Conservation (phyloP, 2,888 invertebrate species). For the Plutella xylostella region DNA sequence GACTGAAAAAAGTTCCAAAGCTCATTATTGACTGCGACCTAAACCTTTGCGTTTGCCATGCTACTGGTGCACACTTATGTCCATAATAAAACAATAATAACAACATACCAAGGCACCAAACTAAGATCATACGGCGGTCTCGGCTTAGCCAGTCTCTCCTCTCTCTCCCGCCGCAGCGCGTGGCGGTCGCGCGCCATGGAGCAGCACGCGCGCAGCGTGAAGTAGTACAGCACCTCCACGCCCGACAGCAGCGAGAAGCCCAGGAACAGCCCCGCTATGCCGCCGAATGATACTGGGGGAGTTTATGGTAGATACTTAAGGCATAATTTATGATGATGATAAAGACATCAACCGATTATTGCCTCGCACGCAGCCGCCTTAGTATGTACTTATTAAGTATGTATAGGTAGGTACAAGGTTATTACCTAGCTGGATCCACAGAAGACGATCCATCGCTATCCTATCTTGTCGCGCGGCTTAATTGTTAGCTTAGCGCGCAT, state of each 20-base stretch:
- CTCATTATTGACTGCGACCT: not conserved
- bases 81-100: not conserved
- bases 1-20: no score
- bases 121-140: constrained; percentile 58
- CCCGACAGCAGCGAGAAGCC: constrained; percentile 83
- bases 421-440: no score
- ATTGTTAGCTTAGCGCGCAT: no score
- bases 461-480: no score
- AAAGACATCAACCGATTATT: no score
- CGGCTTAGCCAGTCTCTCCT: constrained; percentile 42
- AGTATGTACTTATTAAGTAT: no score
- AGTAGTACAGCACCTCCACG: constrained; percentile 82
- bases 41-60: not conserved
- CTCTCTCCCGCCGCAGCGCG: constrained; percentile 53
- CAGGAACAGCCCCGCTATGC: constrained; percentile 74
- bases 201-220: constrained; percentile 77
- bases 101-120: constrained; percentile 50
- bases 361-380: no score
- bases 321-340: no score
- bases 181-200: constrained; percentile 65
- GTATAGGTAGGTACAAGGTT: no score
- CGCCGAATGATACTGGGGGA: constrained; percentile 73
- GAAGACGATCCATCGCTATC: no score
- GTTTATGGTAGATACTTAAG: no score
- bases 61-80: not conserved